These are phyloP conservation scores for Coilia nasus DNA, from an alignment of 2,797 vertebrate species.

Conservation along the genomic window DNA sequence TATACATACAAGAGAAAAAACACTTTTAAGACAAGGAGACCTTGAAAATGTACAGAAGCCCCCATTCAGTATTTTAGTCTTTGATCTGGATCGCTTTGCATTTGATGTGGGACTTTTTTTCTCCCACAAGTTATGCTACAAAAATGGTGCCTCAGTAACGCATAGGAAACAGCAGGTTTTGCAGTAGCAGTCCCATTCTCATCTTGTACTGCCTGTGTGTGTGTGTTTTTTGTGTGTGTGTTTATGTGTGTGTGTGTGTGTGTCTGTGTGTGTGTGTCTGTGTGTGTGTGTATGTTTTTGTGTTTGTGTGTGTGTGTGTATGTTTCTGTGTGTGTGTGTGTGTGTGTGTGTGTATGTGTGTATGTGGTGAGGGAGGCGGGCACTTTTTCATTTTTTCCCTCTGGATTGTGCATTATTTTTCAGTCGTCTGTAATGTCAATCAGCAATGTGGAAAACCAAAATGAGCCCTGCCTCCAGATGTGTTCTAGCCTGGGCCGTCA, in stretches of 20 bases:
- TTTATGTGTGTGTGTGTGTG: background rate
- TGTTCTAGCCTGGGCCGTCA: conserved; percentile 77
- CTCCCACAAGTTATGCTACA: conserved; percentile 49
- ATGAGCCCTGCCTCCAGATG: conserved; percentile 78
- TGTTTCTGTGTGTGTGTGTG: background rate
- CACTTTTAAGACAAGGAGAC: conserved; percentile 48
- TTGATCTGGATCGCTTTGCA: conserved; percentile 56
- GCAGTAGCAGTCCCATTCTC: conserved; percentile 29
- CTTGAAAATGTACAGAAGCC: conserved; percentile 70
- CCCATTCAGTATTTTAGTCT: conserved; percentile 59
- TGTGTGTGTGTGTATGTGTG: background rate
- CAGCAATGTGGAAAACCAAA: conserved; percentile 73
- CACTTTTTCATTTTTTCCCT: conserved; percentile 55
- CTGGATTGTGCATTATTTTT: conserved; percentile 68
- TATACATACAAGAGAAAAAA: background rate
- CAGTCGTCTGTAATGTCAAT: conserved; percentile 74
- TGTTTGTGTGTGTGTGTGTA: background rate
- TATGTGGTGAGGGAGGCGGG: conserved; percentile 32
- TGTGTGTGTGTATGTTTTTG: background rate
- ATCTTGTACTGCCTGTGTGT: conserved; percentile 37
- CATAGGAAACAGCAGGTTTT: conserved; percentile 63
- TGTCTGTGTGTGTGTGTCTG: background rate
- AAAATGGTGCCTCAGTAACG: conserved; percentile 58
- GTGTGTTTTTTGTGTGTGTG: background rate
- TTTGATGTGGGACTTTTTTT: conserved; percentile 62